Conservation (phyloP, 23 tunicate species). For the Ciona savignyi region DNA sequence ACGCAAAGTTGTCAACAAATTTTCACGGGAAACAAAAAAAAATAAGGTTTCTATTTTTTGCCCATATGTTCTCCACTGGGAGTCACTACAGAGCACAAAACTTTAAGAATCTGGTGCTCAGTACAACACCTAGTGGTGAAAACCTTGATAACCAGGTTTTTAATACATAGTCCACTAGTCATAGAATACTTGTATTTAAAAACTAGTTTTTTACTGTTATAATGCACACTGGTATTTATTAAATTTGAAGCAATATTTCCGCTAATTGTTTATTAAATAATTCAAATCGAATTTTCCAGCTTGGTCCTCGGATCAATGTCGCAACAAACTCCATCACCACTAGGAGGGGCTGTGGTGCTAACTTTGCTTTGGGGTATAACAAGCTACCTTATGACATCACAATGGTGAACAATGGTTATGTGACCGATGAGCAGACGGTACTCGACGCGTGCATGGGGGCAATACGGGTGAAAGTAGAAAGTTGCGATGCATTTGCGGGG, state of each 20-base stretch:
- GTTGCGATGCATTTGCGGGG: conserved; percentile 83
- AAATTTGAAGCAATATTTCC: not conserved
- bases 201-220: no score
- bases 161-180: not conserved
- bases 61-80: no score
- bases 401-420: conserved; percentile 17
- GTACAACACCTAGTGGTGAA: no score
- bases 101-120: no score
- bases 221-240: no score
- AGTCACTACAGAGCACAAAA: not conserved
- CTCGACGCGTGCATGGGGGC: conserved; percentile 52
- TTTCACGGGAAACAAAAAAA: conserved; percentile 14
- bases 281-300: no score
- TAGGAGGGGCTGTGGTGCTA: conserved; percentile 85
- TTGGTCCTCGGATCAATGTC: conserved; percentile 25
- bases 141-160: not conserved
- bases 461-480: conserved; percentile 63
- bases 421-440: conserved; percentile 47
- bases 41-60: no score
- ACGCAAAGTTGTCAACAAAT: conserved; percentile 56
- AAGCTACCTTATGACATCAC: conserved; percentile 44
- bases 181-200: not conserved
- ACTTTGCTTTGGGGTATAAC: conserved; percentile 73
- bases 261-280: no score
- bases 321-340: conserved; percentile 28